Percentiles rank a stretch among this genome's conserved stretches.
phyloP scores from a whole-genome alignment of 35 echinoderm and acorn worm species.

The Ophiothrix spiculata region DNA sequence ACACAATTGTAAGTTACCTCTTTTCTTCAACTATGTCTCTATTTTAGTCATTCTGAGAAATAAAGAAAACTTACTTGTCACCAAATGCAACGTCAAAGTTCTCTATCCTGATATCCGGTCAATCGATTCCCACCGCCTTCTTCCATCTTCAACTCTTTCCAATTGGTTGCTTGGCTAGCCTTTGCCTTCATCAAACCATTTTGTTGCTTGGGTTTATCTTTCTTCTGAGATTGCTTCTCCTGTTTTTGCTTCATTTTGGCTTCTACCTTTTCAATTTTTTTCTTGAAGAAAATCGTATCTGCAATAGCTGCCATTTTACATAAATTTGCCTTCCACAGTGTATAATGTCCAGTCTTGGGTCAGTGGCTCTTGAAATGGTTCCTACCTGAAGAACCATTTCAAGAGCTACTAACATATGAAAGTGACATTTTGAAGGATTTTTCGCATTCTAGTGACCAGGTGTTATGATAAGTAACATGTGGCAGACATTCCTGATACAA shows the following conservation, averaged over 20 bases:
- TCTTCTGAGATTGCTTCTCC: conserved; percentile 50
- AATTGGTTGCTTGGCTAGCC: conserved; percentile 82
- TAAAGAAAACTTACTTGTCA: conserved; percentile 72
- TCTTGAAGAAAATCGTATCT: conserved; percentile 74
- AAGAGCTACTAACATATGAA: not conserved
- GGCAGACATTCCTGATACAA: no score
- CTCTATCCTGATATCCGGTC: conserved; percentile 94
- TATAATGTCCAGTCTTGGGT: no score
- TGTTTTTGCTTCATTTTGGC: conserved; percentile 91
- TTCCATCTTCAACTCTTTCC: conserved; percentile 76
- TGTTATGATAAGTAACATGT: no score
- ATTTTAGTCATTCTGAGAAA: no score
- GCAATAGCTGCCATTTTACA: no score
- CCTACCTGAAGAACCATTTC: no score
- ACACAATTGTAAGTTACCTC: no score
- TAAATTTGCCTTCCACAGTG: no score
- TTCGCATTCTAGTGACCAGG: no score
- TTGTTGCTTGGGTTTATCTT: conserved; percentile 36
- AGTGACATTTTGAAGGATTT: no score
- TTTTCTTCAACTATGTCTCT: no score
- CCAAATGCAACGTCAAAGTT: conserved; percentile 98
- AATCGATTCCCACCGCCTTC: conserved; percentile 66
- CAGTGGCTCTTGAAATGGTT: no score
- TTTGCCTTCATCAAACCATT: conserved; percentile 70
- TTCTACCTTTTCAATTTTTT: conserved; percentile 92